These are phyloP conservation scores for Meghimatium bilineatum DNA, from an alignment of 2,888 invertebrate species.

Conservation along the genomic window DNA sequence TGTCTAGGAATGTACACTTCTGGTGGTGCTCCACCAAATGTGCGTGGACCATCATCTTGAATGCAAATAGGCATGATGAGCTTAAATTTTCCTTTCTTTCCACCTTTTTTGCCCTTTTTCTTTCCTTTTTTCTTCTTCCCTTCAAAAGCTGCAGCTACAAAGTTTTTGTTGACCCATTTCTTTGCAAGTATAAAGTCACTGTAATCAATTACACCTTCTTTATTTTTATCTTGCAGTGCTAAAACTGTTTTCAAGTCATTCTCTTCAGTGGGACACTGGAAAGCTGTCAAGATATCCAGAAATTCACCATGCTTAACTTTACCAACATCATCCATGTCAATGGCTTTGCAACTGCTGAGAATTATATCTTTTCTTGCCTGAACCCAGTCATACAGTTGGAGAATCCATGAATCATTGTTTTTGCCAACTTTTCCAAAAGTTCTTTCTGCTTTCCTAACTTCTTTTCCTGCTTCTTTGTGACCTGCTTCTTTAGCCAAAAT, in stretches of 20 bases:
- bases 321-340: constrained; percentile 72
- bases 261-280: constrained; percentile 72
- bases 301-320: constrained; percentile 70
- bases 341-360: constrained; percentile 65
- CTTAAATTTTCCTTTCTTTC: constrained; percentile 76
- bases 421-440: constrained; percentile 74
- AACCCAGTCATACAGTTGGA: constrained; percentile 75
- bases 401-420: constrained; percentile 75
- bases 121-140: constrained; percentile 77
- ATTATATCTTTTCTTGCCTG: constrained; percentile 64
- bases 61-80: constrained; percentile 76
- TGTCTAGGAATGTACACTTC: constrained; percentile 73
- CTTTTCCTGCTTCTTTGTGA: constrained; percentile 75
- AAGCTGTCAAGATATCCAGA: constrained; percentile 65
- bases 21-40: constrained; percentile 75
- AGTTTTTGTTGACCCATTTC: constrained; percentile 77
- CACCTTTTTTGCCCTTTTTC: constrained; percentile 67
- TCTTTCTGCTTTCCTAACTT: constrained; percentile 76
- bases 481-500: constrained; percentile 75
- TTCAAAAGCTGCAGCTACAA: constrained; percentile 70
- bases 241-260: constrained; percentile 70
- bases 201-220: constrained; percentile 73
- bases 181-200: constrained; percentile 75
- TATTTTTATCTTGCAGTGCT: constrained; percentile 67
- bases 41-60: constrained; percentile 71